phyloP scores from a whole-genome alignment of 2,888 invertebrate genomes.

The Hypomecis atomaria region DNA sequence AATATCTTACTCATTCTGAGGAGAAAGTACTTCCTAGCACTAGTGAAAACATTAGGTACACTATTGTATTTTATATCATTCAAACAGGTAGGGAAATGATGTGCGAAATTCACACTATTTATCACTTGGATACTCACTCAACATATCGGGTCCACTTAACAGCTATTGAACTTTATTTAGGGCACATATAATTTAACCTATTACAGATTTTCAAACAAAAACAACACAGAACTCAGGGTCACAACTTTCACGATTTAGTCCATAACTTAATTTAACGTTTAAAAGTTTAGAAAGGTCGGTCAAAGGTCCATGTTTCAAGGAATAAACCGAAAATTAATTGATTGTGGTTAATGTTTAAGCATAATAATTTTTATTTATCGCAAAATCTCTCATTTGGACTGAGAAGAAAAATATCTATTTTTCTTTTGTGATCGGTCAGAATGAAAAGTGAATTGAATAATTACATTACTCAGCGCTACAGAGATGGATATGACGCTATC shows the following conservation, averaged over 20 bases:
- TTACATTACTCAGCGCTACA: too few relatives aligned
- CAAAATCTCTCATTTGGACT: too few relatives aligned
- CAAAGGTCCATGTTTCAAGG: neutral
- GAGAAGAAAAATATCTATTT: too few relatives aligned
- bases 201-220: slow-evolving; percentile 49
- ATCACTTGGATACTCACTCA: slow-evolving; percentile 45
- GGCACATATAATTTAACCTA: slow-evolving; percentile 53
- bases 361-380: too few relatives aligned
- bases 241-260: slow-evolving; percentile 17
- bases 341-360: too few relatives aligned
- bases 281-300: neutral
- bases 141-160: slow-evolving; percentile 41
- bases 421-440: too few relatives aligned
- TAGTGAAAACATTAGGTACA: neutral
- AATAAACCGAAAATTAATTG: too few relatives aligned
- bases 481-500: too few relatives aligned
- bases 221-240: slow-evolving; percentile 34
- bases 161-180: slow-evolving; percentile 68
- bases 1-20: slow-evolving; percentile 7
- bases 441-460: too few relatives aligned
- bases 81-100: neutral
- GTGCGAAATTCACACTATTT: slow-evolving; percentile 9
- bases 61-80: neutral
- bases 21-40: slow-evolving; percentile 19
- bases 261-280: neutral